Evolutionary conservation across 2,888 invertebrate genomes (phyloP), one percentile per base, ranked within the genome.

Genomic region (Noctuana brunneofusca): DNA sequence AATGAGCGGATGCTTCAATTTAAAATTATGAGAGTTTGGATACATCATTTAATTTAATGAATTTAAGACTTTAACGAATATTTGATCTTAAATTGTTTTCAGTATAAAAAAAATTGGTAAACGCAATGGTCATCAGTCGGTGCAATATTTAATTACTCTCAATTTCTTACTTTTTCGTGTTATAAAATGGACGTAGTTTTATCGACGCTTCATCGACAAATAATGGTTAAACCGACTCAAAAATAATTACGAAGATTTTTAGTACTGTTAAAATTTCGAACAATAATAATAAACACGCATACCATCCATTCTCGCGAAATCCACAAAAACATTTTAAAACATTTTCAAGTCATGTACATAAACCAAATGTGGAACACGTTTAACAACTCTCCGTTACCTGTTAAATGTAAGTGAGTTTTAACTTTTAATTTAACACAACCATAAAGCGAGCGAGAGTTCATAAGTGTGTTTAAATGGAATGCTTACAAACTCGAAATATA

Each of bases 391-490:
- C 4, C 41, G n/a, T 24, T 55, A 41, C 9, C 41, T 24, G 38
- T 55, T 55, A 55, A 24, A 41, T 55, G 41, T 22, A 20, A 35
- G 16, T 48, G n/a, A n/a, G n/a, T n/a, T n/a, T n/a, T n/a, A n/a
- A n/a, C n/a, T n/a, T n/a, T n/a, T n/a, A n/a, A n/a, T 35, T 49
- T 38, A 62, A 53, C 54, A 49, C 38, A 3, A 12, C 32, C 53
- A 60, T 54, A 60, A 48, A 54, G 18, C 60, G 53, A 27, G 8
- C 27, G 32, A 20, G 6, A 30, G 22, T 22, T 27, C 20, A 14
- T 22, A 53, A 43, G 52, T 52, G 11, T 48, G 38, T 49, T 35
- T 38, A 48, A n/a, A 54, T 20, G 38, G 54, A 20, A 32, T 14
- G 27, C 12, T 48, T 14, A 27, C 48, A 48, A 14, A 54, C n/a